phyloP scores from a whole-genome alignment of 2,113 vertebrate species.

The Siniperca knerii region DNA sequence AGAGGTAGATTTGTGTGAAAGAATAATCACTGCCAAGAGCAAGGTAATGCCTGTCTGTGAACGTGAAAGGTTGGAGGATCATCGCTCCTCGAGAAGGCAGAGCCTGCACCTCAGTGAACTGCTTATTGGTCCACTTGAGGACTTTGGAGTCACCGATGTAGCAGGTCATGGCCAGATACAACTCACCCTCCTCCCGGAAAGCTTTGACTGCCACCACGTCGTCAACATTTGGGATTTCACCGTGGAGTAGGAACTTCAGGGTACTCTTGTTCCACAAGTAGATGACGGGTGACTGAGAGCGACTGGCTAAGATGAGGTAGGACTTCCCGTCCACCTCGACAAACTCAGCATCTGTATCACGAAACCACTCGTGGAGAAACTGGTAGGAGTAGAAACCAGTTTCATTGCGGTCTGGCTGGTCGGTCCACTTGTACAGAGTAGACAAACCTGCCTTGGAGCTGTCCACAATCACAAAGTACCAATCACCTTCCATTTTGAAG shows the following conservation, averaged over 20 bases:
- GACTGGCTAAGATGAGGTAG: slow-evolving; percentile 93
- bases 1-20: slow-evolving; percentile 97
- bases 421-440: slow-evolving; percentile 94
- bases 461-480: slow-evolving; percentile 96
- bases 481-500: slow-evolving; percentile 92
- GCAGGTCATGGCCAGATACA: slow-evolving; percentile 92
- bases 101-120: slow-evolving; percentile 93
- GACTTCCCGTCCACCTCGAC: slow-evolving; percentile 91
- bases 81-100: slow-evolving; percentile 96
- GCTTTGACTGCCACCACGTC: slow-evolving; percentile 95
- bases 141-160: slow-evolving; percentile 98
- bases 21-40: slow-evolving; percentile 97
- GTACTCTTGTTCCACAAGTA: slow-evolving; percentile 95
- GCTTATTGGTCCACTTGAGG: slow-evolving; percentile 93
- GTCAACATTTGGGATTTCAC: slow-evolving; percentile 92
- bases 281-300: slow-evolving; percentile 93
- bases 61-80: slow-evolving; percentile 94
- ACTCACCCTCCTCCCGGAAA: slow-evolving; percentile 87
- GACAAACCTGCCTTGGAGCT: slow-evolving; percentile 97
- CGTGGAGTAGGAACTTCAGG: slow-evolving; percentile 91
- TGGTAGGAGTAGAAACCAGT: slow-evolving; percentile 96
- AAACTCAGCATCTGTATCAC: slow-evolving; percentile 95
- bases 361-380: slow-evolving; percentile 97
- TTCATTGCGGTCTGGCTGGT: slow-evolving; percentile 83
- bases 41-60: slow-evolving; percentile 91